Evolutionary conservation across 2,797 vertebrate genomes (phyloP), one percentile per base, ranked within the genome.

Genomic region (Borostomias antarcticus): DNA sequence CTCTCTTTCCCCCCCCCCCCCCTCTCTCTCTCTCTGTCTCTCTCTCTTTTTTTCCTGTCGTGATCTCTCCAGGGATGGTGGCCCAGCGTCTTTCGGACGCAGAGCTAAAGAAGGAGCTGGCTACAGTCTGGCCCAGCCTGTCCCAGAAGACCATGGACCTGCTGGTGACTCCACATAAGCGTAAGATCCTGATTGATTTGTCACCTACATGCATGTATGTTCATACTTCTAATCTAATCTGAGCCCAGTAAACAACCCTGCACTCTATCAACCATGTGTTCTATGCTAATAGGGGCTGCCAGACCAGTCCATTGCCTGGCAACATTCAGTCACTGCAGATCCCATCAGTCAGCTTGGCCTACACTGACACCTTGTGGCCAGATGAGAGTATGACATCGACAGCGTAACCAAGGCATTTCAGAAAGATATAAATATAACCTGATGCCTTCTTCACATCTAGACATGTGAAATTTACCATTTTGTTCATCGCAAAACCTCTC

Each of bases 91-190:
- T 95, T 63, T 92, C 89, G 30, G 96, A 98, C 0, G 94, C 95
- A 0, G 94, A 95, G 76, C 64, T 98, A 59, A 94, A 95, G 71
- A 98, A 97, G 78, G 96, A 98, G 83, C 90, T 98, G 62, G 86
- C 93, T 0, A 89, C 93, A 0, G 95, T 98, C 73, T 98, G 96
- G 96, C 94, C 96, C 63, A 98, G 89, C 63, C 92, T 98, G 9
- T 96, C 96, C 48, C 95, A 95, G 81, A 98, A 97, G 88, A 96
- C 94, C 4, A 84, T 98, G 91, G 95, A 97, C 79, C 82, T 98
- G 51, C 77, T 98, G 81, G 96, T 98, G 71, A 97, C 96, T 0
- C 96, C 96, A 66, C 96, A 98, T 78, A 97, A 95, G 91, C 91
- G 96, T 98, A 86, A 93, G 92, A 77, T 45, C 13, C 15, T 2